Percentiles rank a stretch among this genome's conserved stretches.
Conservation (phyloP, 1,140 invertebrate genomes). For the Choristoneura fumiferana region DNA sequence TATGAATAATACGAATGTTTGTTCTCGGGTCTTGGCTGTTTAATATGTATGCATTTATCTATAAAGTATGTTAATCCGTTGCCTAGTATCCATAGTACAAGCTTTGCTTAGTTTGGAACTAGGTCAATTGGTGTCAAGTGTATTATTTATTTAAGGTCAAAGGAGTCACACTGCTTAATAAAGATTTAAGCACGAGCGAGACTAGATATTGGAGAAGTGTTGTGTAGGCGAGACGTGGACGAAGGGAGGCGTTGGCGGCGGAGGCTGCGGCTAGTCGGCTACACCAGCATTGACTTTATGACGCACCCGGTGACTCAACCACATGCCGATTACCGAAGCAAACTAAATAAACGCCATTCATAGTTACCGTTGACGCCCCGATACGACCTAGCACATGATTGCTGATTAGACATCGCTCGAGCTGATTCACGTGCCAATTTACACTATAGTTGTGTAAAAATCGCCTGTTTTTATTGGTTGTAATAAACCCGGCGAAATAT, state of each 20-base stretch:
- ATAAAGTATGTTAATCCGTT: no score
- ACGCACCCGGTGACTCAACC: conserved; percentile 16
- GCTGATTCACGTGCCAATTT: neutral
- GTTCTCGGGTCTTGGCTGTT: no score
- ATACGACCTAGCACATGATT: neutral
- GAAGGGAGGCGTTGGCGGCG: conserved; percentile 1
- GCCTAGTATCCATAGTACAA: no score
- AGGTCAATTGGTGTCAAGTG: no score
- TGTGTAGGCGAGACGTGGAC: neutral
- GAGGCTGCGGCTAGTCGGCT: neutral
- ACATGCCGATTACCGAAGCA: conserved; percentile 16
- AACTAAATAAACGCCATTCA: conserved; percentile 19
- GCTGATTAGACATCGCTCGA: neutral
- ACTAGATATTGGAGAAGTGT: no score
- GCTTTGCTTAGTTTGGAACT: no score
- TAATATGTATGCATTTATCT: no score
- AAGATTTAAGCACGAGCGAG: no score
- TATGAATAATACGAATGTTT: no score
- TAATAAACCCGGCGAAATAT: conserved; percentile 25
- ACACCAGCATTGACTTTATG: no score
- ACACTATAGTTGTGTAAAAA: neutral
- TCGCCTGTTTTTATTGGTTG: conserved; percentile 19
- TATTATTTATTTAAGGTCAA: conserved; percentile 1
- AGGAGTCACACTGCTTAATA: neutral
- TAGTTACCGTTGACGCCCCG: neutral